A percentile compares a stretch with the other conserved stretches of the same genome.
Conservation (phyloP, 2,888 invertebrate genomes). For the Drosophila seclusa region DNA sequence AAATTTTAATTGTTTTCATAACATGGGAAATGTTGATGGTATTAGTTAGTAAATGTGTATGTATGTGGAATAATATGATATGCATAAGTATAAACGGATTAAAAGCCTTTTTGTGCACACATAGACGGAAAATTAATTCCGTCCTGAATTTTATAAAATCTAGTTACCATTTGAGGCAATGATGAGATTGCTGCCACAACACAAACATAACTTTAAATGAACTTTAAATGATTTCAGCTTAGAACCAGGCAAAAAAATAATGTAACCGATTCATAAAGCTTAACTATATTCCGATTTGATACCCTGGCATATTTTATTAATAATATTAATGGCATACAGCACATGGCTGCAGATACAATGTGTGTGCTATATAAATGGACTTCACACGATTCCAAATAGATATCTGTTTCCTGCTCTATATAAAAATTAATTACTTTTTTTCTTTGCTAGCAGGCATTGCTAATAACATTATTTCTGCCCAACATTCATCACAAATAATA, state of each 20-base stretch:
- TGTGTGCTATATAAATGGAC: not conserved
- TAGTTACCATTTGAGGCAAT: not conserved
- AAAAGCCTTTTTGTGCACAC: not conserved
- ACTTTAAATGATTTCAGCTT: not conserved
- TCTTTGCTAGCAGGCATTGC: constrained; percentile 2
- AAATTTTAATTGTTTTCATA: not conserved
- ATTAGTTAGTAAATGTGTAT: not conserved
- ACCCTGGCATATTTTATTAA: not conserved
- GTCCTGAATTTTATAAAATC: not conserved
- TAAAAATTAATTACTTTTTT: constrained; percentile 31
- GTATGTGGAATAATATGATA: not conserved
- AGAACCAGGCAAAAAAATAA: not conserved
- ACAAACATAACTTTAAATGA: not conserved
- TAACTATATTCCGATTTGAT: not conserved
- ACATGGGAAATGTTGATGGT: not conserved
- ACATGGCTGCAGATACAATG: not conserved
- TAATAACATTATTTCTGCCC: constrained; percentile 20
- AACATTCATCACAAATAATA: constrained; percentile 49
- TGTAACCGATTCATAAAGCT: not conserved
- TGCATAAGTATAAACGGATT: not conserved
- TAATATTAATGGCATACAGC: not conserved
- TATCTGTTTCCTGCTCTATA: constrained; percentile 1
- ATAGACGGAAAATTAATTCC: not conserved
- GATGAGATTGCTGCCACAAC: not conserved
- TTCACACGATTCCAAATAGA: not conserved